Evolutionary conservation across 1,140 invertebrate species (phyloP).

Genomic region (Drosophila sucinea): DNA sequence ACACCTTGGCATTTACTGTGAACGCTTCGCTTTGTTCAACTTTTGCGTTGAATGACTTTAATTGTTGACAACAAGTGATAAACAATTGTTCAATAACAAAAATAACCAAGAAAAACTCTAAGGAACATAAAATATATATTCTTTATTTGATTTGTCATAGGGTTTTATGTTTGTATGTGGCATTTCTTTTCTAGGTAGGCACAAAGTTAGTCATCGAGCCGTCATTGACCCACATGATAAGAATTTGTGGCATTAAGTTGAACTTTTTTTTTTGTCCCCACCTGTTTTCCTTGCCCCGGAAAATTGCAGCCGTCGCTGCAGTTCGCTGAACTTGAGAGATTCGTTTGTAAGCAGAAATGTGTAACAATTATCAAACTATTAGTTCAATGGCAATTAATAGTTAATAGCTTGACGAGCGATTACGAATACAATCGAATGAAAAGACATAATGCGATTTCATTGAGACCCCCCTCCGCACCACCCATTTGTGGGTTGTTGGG

Average conservation of each 20-base stretch:
- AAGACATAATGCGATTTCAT: conserved; percentile 1
- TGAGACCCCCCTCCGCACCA: background rate
- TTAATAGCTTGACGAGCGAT: conserved; percentile 11
- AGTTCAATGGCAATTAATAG: background rate
- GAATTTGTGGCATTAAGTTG: background rate
- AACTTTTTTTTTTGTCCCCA: background rate
- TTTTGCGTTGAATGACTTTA: conserved; percentile 48
- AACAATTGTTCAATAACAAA: conserved; percentile 30
- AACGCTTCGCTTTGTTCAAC: background rate
- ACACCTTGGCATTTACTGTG: background rate
- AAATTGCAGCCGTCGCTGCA: conserved; percentile 4
- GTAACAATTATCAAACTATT: conserved; percentile 11
- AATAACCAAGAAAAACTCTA: conserved; percentile 15
- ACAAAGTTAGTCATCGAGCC: background rate
- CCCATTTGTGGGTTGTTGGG: background rate
- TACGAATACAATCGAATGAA: background rate
- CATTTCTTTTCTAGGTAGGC: background rate
- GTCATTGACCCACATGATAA: conserved; percentile 4
- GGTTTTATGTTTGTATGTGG: background rate
- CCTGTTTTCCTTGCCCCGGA: background rate
- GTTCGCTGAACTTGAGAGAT: conserved; percentile 43
- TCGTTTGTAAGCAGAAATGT: background rate
- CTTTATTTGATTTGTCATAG: background rate
- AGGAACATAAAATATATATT: conserved; percentile 22
- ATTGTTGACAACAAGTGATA: conserved; percentile 56